phyloP scores from a whole-genome alignment of 2,888 invertebrate genomes.

The Beris morrisii region DNA sequence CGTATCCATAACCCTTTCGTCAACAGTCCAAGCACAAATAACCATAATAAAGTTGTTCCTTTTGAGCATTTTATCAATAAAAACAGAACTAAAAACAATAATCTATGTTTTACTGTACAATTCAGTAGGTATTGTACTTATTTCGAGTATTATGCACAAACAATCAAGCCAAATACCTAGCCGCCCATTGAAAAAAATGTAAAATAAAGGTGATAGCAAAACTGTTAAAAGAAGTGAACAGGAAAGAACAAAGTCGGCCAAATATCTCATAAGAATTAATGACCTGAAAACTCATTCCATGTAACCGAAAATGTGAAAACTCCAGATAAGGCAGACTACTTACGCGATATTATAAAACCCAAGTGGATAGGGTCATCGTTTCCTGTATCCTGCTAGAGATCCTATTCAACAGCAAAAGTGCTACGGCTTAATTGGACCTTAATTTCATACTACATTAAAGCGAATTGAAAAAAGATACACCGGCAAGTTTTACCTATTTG shows the following conservation, averaged over 20 bases:
- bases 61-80: too few species aligned
- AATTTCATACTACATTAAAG: constrained; percentile 33
- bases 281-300: constrained; percentile 28
- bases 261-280: constrained; percentile 33
- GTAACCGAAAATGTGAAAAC: constrained; percentile 31
- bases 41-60: too few species aligned
- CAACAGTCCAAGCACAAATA: too few species aligned
- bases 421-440: constrained; percentile 32
- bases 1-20: too few species aligned
- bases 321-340: constrained; percentile 19
- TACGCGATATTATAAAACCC: constrained; percentile 16
- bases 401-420: constrained; percentile 8
- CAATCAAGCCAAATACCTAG: too few species aligned
- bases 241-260: background rate
- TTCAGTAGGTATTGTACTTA: too few species aligned
- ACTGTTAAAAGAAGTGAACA: constrained; percentile 22
- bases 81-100: too few species aligned
- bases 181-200: too few species aligned
- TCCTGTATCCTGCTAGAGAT: background rate
- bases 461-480: constrained; percentile 14
- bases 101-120: too few species aligned
- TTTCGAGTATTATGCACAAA: too few species aligned
- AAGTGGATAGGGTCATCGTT: constrained; percentile 3
- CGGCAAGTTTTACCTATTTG: too few species aligned
- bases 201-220: too few species aligned